phyloP scores from a whole-genome alignment of 2,113 vertebrate species.

The Drymodes brunneopygia region DNA sequence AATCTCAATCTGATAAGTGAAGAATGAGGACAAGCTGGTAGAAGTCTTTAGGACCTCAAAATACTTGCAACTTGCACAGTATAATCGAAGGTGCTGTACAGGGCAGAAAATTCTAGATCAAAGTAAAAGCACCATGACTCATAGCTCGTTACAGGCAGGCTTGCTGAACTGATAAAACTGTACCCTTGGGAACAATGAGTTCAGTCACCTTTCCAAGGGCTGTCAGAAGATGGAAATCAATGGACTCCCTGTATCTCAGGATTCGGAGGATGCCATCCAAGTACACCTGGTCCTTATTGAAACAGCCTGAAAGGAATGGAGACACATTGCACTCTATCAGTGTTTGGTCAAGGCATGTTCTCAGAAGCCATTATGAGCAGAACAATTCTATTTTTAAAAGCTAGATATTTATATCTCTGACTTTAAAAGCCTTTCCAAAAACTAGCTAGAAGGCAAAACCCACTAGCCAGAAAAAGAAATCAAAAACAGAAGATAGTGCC shows the following conservation, averaged over 20 bases:
- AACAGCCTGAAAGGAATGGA: conserved; percentile 80
- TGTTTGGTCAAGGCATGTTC: neutral
- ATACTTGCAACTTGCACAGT: neutral
- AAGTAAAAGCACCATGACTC: neutral
- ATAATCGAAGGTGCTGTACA: neutral
- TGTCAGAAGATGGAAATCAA: conserved; percentile 88
- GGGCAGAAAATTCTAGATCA: neutral
- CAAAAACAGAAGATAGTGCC: neutral
- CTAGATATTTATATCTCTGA: neutral
- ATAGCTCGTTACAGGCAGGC: neutral
- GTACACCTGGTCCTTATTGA: conserved; percentile 96
- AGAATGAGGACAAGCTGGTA: neutral
- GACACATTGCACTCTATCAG: neutral
- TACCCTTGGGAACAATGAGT: neutral
- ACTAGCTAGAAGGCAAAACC: neutral
- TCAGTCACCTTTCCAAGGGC: conserved; percentile 89
- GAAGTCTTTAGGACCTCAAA: neutral
- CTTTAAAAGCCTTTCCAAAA: neutral
- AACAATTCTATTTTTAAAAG: neutral
- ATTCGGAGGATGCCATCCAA: conserved; percentile 90
- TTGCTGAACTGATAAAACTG: neutral
- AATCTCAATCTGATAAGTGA: neutral
- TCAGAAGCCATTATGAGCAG: neutral
- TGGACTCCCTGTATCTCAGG: conserved; percentile 85
- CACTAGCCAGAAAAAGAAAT: neutral